phyloP scores from a whole-genome alignment of 2,797 vertebrate genomes.

The Lepilemur septentrionalis region DNA sequence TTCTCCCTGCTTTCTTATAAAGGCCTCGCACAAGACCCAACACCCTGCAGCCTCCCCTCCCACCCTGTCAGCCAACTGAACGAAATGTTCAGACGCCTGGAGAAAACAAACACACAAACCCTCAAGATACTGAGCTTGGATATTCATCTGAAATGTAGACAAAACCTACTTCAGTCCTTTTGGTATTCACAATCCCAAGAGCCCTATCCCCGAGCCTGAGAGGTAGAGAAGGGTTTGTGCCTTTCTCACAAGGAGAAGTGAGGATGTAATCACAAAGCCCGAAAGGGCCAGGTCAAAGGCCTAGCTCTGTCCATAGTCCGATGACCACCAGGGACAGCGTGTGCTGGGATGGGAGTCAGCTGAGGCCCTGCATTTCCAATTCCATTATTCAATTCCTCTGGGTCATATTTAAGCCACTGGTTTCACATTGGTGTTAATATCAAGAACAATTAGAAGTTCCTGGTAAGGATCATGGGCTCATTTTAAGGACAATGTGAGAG shows the following conservation, averaged over 20 bases:
- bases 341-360: fast-evolving
- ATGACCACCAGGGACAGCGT: background rate
- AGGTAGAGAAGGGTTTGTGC: background rate
- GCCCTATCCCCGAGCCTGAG: background rate
- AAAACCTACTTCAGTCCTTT: background rate
- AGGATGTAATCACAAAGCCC: background rate
- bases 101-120: background rate
- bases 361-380: background rate
- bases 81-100: background rate
- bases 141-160: background rate
- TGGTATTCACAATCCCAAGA: background rate
- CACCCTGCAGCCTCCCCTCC: too few species aligned
- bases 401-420: background rate
- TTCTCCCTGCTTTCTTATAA: background rate
- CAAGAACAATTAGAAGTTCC: background rate
- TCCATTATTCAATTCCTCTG: background rate
- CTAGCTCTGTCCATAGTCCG: background rate
- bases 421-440: background rate
- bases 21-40: background rate
- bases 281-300: background rate
- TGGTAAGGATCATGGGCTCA: background rate
- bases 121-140: background rate
- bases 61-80: background rate
- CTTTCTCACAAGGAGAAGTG: background rate
- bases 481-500: background rate